A percentile compares a stretch with the other conserved stretches of the same genome.
Evolutionary conservation across 2,797 vertebrate species (phyloP).

Genomic region (Platyrinchus mystaceus): DNA sequence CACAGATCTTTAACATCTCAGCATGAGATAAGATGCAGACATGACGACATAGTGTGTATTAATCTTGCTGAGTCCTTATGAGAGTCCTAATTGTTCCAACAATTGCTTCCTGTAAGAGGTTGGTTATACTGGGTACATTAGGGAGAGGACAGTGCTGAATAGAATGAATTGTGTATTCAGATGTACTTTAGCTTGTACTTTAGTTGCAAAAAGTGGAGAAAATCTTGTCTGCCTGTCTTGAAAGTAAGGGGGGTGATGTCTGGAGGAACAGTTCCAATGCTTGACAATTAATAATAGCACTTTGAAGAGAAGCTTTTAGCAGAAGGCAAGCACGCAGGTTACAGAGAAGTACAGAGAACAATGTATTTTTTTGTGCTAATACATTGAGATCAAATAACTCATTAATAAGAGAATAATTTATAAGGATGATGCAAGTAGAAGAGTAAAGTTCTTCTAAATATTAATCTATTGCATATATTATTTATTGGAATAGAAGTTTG

Average conservation of each 20-base stretch:
- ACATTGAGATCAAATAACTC: not conserved
- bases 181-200: not conserved
- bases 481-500: conserved; percentile 4
- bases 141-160: not conserved
- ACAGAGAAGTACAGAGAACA: not conserved
- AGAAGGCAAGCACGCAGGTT: not conserved
- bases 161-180: not conserved
- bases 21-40: not conserved
- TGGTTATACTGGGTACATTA: not conserved
- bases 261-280: not conserved
- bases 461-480: not conserved
- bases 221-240: not conserved
- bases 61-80: not conserved
- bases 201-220: not conserved
- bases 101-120: not conserved
- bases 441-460: not conserved
- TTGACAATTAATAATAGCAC: not conserved
- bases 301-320: conserved; percentile 18
- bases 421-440: not conserved
- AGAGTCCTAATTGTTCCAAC: not conserved
- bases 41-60: not conserved
- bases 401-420: not conserved
- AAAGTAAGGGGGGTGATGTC: not conserved
- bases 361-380: not conserved
- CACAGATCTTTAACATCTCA: not conserved